phyloP scores from a whole-genome alignment of 2,797 vertebrate genomes.

The Parambassis ranga region DNA sequence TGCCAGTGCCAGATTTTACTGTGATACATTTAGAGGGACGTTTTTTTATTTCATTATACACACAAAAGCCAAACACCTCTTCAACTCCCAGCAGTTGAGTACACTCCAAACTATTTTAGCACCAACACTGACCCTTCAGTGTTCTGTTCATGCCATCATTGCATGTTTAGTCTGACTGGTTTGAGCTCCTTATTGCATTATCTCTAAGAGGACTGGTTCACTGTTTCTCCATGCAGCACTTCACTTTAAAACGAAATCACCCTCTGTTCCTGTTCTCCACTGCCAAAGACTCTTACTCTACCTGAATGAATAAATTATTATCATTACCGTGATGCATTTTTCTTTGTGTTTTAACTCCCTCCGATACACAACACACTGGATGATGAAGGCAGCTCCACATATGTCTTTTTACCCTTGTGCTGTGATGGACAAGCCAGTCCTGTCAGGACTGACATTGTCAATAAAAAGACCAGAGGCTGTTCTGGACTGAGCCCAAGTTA shows the following conservation, averaged over 20 bases:
- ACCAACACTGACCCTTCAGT: background rate
- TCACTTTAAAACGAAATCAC: constrained; percentile 43
- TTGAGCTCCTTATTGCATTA: background rate
- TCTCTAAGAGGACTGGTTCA: background rate
- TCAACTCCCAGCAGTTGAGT: constrained; percentile 5
- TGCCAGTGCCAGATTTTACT: constrained; percentile 46
- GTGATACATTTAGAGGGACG: constrained; percentile 39
- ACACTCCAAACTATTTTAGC: background rate
- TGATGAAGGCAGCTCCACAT: background rate
- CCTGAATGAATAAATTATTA: constrained; percentile 82
- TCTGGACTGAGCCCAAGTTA: constrained; percentile 47
- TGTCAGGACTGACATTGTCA: constrained; percentile 27
- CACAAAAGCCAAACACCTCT: constrained; percentile 2
- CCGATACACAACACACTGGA: no score
- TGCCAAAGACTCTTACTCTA: constrained; percentile 81
- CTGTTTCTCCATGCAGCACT: constrained; percentile 36
- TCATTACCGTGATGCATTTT: constrained; percentile 38
- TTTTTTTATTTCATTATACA: constrained; percentile 10
- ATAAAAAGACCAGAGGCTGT: constrained; percentile 11
- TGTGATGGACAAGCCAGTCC: background rate
- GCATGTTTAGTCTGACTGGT: background rate
- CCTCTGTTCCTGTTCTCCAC: constrained; percentile 60
- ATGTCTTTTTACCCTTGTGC: constrained; percentile 7
- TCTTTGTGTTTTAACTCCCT: background rate
- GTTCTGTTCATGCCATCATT: constrained; percentile 3